These are phyloP conservation scores for Drosophila monieri DNA, from an alignment of 2,888 invertebrate genomes.

Conservation along the genomic window DNA sequence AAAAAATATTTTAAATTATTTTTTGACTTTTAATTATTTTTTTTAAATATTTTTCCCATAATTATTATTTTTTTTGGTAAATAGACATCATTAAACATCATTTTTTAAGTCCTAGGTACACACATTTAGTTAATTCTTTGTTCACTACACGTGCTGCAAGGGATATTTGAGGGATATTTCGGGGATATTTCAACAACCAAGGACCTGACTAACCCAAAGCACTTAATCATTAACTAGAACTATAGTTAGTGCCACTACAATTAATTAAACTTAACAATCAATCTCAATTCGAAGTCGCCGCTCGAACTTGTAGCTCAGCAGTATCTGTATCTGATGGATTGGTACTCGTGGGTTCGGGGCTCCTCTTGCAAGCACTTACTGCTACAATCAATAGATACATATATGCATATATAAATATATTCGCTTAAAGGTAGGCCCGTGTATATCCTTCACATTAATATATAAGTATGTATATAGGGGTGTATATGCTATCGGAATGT, in stretches of 20 bases:
- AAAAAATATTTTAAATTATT: background rate
- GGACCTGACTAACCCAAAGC: constrained; percentile 17
- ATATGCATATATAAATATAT: constrained; percentile 59
- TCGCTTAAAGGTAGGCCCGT: constrained; percentile 31
- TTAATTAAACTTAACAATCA: constrained; percentile 66
- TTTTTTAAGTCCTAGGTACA: constrained; percentile 50
- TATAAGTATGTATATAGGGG: constrained; percentile 8
- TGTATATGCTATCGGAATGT: constrained; percentile 5
- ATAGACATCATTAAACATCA: constrained; percentile 18
- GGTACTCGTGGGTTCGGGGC: background rate
- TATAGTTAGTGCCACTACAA: constrained; percentile 33
- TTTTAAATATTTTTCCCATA: background rate
- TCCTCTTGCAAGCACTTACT: constrained; percentile 62
- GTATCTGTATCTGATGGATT: background rate
- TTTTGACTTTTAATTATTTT: background rate
- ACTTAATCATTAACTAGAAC: constrained; percentile 32
- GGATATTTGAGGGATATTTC: background rate
- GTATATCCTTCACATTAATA: constrained; percentile 45
- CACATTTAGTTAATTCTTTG: constrained; percentile 47
- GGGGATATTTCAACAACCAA: constrained; percentile 21
- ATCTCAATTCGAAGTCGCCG: constrained; percentile 29
- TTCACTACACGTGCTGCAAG: constrained; percentile 55
- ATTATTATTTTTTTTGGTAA: constrained; percentile 12
- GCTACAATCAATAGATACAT: constrained; percentile 59
- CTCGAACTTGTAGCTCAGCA: constrained; percentile 6